Evolutionary conservation across 2,888 invertebrate species (phyloP).

Genomic region (Cephonodes hylas): DNA sequence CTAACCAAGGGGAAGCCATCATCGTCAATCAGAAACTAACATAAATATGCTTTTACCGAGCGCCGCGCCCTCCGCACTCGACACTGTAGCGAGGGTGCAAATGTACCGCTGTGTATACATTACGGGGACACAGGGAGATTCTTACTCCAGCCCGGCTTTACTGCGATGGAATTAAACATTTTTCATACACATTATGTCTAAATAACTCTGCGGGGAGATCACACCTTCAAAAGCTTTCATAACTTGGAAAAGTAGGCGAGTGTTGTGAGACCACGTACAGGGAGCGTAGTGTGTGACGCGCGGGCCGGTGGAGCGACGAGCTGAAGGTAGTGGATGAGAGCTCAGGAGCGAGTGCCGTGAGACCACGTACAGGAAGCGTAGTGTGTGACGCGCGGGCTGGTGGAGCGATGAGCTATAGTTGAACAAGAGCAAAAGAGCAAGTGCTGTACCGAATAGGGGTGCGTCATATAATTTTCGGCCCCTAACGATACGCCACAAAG

Average conservation of each 20-base stretch:
- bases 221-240: background rate
- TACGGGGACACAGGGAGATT: constrained; percentile 23
- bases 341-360: background rate
- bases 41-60: constrained; percentile 75
- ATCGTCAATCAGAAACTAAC: constrained; percentile 72
- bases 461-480: background rate
- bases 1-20: constrained; percentile 51
- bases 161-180: background rate
- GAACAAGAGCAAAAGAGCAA: background rate
- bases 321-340: constrained; percentile 5
- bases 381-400: background rate
- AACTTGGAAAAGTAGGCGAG: background rate
- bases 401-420: background rate
- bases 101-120: constrained; percentile 19
- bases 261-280: background rate
- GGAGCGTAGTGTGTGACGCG: constrained; percentile 6
- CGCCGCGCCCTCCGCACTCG: constrained; percentile 25
- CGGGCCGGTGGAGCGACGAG: constrained; percentile 2
- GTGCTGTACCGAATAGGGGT: background rate
- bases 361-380: background rate
- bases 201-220: background rate
- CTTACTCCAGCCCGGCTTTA: constrained; percentile 35
- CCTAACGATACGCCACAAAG: constrained; percentile 6
- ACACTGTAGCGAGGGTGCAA: constrained; percentile 27
- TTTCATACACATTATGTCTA: background rate